A percentile compares a stretch with the other conserved stretches of the same genome.
These are phyloP conservation scores for Silurus aristotelis DNA, from an alignment of 2,797 vertebrate genomes.

Conservation along the genomic window DNA sequence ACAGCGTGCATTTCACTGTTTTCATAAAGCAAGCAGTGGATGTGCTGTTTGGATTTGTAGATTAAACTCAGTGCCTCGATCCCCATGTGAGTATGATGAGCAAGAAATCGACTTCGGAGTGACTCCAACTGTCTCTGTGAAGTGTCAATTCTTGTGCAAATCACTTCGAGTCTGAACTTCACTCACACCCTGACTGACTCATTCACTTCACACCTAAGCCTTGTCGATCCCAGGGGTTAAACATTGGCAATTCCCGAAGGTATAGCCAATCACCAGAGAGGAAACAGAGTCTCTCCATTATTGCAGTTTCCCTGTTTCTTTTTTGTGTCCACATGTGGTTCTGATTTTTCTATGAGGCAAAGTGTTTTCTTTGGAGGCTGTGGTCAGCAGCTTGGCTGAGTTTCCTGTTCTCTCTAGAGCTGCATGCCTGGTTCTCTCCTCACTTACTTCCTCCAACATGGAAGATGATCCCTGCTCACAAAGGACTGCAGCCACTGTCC, in stretches of 20 bases:
- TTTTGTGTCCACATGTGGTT: constrained; percentile 68
- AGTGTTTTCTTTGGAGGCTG: constrained; percentile 71
- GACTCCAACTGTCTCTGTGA: neutral
- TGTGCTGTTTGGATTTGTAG: neutral
- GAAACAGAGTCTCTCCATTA: constrained; percentile 68
- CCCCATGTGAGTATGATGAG: neutral
- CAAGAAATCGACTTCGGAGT: neutral
- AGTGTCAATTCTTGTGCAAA: neutral
- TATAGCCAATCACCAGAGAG: constrained; percentile 64
- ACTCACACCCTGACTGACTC: constrained; percentile 27
- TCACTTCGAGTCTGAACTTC: constrained; percentile 32
- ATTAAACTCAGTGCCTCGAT: neutral
- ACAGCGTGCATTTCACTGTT: neutral
- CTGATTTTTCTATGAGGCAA: constrained; percentile 71
- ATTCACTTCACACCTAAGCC: constrained; percentile 44
- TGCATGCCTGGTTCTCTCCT: constrained; percentile 40
- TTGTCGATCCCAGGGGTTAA: constrained; percentile 35
- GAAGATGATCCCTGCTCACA: constrained; percentile 47
- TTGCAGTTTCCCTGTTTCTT: constrained; percentile 53
- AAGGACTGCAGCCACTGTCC: constrained; percentile 41
- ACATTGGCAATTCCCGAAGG: constrained; percentile 48
- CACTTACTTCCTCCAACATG: constrained; percentile 60
- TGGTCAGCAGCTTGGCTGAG: constrained; percentile 50
- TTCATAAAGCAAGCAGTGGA: neutral
- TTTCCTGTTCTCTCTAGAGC: constrained; percentile 61